Evolutionary conservation across 2,888 invertebrate species (phyloP), one percentile per base, ranked within the genome.

Genomic region (Ochropleura leucogaster): DNA sequence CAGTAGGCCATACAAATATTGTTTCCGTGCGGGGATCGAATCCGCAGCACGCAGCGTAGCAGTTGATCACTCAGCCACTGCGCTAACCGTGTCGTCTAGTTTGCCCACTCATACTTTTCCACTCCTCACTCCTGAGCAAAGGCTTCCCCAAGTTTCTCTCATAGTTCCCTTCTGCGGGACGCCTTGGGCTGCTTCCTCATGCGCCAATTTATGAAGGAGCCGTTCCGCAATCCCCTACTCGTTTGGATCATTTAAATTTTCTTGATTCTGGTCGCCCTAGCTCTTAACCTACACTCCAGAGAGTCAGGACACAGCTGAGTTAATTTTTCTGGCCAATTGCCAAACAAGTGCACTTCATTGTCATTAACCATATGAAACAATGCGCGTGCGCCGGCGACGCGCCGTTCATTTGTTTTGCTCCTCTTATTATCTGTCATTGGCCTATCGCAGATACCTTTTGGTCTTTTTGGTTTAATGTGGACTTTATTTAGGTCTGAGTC

Each of bases 341-440:
- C 90, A 89, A 59, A 40, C 59, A 59, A 88, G 74, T 82, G 86
- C 82, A 82, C 72, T 80, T 85, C 89, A 89, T 89, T 89, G 90
- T 90, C 80, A 75, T 71, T 72, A 55, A 63, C n/a, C 14, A n/a
- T 46, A 65, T 47, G 62, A 63, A n/a, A 18, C 74, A 66, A 8
- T 53, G 53, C 60, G 47, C 42, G 10, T 9, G 75, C 71, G 73
- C 51, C 46, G 47, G 6, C 18, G 51, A n/a, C 53, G 49, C 67
- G 49, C 63, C 64, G 1, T 70, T 68, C 44, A 67, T 75, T 85
- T 85, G 71, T 89, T 87, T 89, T 86, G 59, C 60, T 87, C 83
- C 76, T 86, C 76, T 78, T 87, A 76, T 86, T 86, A 85, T 86
- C 89, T 86, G 87, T 84, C 90, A 83, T 80, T 89, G 85, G 82